Evolutionary conservation across 2,888 invertebrate genomes (phyloP), one percentile per base, ranked within the genome.

Genomic region (Harpalus rubripes): DNA sequence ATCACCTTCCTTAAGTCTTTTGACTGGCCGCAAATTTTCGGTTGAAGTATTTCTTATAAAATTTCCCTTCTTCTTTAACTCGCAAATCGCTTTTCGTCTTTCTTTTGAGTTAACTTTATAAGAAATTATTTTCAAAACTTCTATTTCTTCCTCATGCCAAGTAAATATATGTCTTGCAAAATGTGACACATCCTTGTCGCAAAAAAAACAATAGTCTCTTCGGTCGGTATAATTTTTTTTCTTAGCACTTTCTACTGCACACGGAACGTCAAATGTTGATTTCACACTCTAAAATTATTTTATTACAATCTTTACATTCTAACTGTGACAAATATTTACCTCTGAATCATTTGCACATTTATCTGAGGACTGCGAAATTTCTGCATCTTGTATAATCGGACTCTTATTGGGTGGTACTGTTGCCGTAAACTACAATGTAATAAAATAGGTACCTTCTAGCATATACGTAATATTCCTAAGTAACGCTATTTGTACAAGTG

Each of bases 1-100:
- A n/a, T 72, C 16, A 52, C 16, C 22, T 41, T n/a, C 63, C 52
- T 39, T 68, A 32, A 76, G 16, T 63, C 86, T 83, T 72, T 85
- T 85, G 7, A 86, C 86, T 63, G 86, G 85, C 81, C 86, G 72
- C 26, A 86, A 22, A 58, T 15, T 61, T 0, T 8, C 16, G n/a
- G 74, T 15, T 72, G 83, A 16, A n/a, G 83, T 39, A 79, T 85
- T 86, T 63, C 74, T 26, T 7, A 86, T 79, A 84, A 86, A 86
- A 74, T 86, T 86, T 61, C 85, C 86, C 52, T 52, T 74, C 61
- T 83, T 86, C 65, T 80, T 68, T 72, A 44, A 44, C 44, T 22
- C 26, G 18, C 18, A 63, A 10, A 63, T 63, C 26, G 63, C 63
- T 22, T 22, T 26, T 26, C 63, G 18, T 63, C 63, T 63, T 63